Conservation (phyloP, 2,888 invertebrate genomes). For the Leuctra nigra region DNA sequence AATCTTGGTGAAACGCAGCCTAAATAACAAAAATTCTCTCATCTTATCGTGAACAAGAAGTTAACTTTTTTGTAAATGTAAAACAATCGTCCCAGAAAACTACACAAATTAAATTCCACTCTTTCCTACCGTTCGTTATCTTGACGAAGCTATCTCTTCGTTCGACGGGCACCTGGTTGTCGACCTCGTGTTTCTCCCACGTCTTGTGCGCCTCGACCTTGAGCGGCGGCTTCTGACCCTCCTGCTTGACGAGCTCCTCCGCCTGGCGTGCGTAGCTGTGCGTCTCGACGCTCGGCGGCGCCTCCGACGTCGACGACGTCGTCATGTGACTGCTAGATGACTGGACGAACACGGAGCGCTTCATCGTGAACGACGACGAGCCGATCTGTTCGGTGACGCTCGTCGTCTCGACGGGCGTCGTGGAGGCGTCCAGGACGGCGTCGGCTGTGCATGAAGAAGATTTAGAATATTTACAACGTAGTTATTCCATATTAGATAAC, state of each 20-base stretch:
- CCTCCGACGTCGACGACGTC: constrained; percentile 34
- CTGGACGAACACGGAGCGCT: constrained; percentile 50
- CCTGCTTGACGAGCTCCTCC: constrained; percentile 47
- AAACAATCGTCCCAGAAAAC: no score
- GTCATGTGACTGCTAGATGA: constrained; percentile 42
- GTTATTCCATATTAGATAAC: background rate
- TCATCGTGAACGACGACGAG: constrained; percentile 43
- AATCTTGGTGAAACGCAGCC: no score
- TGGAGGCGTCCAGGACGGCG: background rate
- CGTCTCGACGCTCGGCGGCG: constrained; percentile 45
- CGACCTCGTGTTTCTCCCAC: constrained; percentile 49
- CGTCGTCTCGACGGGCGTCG: constrained; percentile 6
- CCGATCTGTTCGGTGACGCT: constrained; percentile 22
- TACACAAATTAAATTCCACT: no score
- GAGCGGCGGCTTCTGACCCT: constrained; percentile 46
- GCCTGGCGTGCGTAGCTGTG: constrained; percentile 46
- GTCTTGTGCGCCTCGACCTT: constrained; percentile 45
- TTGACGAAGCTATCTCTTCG: constrained; percentile 42
- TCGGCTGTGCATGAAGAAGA: background rate
- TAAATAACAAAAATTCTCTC: no score
- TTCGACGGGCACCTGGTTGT: constrained; percentile 45
- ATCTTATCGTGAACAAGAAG: no score
- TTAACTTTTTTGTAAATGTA: no score
- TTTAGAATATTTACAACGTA: no score
- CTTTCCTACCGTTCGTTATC: constrained; percentile 18